A percentile compares a stretch with the other conserved stretches of the same genome.
Conservation (phyloP, 1,140 invertebrate genomes). For the Stegodyphus dumicola region DNA sequence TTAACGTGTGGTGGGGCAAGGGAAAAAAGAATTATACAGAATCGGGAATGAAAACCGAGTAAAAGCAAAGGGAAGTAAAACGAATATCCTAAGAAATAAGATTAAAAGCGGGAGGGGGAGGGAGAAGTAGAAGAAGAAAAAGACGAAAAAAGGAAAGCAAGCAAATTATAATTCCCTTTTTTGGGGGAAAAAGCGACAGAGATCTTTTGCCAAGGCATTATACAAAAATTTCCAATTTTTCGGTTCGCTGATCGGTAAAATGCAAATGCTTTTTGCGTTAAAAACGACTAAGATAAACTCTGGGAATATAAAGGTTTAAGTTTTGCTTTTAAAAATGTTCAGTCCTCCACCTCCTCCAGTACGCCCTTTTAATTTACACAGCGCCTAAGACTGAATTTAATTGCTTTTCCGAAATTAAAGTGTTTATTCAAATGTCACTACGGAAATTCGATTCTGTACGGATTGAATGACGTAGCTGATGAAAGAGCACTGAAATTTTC, state of each 20-base stretch:
- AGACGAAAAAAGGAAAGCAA: slow-evolving; percentile 31
- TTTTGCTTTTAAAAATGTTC: slow-evolving; percentile 27
- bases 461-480: no score
- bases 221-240: slow-evolving; percentile 60
- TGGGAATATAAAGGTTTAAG: slow-evolving; percentile 44
- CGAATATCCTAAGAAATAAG: slow-evolving; percentile 31
- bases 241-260: slow-evolving; percentile 54
- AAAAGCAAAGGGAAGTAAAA: neutral
- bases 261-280: slow-evolving; percentile 53
- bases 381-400: neutral
- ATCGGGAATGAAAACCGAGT: neutral
- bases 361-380: neutral
- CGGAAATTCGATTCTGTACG: no score
- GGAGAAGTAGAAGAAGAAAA: neutral
- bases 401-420: neutral
- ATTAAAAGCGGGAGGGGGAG: slow-evolving; percentile 33
- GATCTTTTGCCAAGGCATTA: slow-evolving; percentile 53
- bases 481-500: no score
- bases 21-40: slow-evolving; percentile 15
- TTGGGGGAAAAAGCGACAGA: slow-evolving; percentile 25
- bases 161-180: slow-evolving; percentile 55
- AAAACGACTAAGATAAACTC: slow-evolving; percentile 54
- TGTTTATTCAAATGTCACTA: neutral
- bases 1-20: slow-evolving; percentile 21
- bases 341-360: neutral